Evolutionary conservation across 2,113 vertebrate species (phyloP), one percentile per base, ranked within the genome.

Genomic region (Oryzias celebensis): DNA sequence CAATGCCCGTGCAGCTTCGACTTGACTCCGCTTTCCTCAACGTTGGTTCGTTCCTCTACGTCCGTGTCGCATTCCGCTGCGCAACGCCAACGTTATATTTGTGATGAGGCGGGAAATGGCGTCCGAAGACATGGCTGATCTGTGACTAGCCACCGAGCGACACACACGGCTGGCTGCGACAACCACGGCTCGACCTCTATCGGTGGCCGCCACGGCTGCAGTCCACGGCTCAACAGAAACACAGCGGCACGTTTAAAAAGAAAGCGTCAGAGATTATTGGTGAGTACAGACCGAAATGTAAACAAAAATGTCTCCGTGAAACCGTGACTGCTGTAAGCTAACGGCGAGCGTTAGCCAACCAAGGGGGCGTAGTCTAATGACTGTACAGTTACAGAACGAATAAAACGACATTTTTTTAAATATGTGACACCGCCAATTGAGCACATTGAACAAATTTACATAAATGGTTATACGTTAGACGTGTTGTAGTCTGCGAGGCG

Each of bases 21-120:
- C 58, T 75, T 73, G 57, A 63, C 62, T 68, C 52, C 50, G 46
- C 62, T 55, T 60, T 62, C 68, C 71, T 78, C 80, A 79, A 85
- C 84, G 81, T 88, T 76, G 77, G 73, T 80, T 80, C 36, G 36
- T 36, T 36, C 36, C 65, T 53, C 13, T 75, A 45, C 62, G 70
- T 58, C 75, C 52, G 80, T 80, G 83, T 84, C 83, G 85, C 83
- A 81, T 79, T 81, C 72, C 77, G 59, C 54, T 75, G 84, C 84
- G 84, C 84, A 76, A 47, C 68, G 31, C 78, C 69, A 65, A 43
- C 82, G 77, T 68, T 80, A 26, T 77, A 78, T 88, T 86, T 87
- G 83, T 83, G 86, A 78, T 79, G 83, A 88, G 87, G 89, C 89
- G 87, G 89, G 89, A 90, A 90, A 90, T 90, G 87, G 89, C 89